These are phyloP conservation scores for Cosmia trapezina DNA, from an alignment of 2,888 invertebrate species.

Conservation along the genomic window DNA sequence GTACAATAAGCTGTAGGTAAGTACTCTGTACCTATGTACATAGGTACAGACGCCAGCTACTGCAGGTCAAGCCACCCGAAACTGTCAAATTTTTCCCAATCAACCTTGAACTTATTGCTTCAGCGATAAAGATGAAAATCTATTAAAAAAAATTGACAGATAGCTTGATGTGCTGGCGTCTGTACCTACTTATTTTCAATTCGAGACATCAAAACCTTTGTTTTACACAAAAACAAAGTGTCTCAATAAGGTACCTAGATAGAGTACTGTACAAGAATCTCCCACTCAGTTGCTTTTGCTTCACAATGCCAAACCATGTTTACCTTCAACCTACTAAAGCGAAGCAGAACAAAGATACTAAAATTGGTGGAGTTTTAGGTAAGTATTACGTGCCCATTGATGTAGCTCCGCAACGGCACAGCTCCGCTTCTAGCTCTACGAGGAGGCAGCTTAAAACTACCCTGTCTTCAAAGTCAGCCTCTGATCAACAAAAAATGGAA, in stretches of 20 bases:
- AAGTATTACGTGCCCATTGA: background rate
- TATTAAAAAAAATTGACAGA: too few relatives aligned
- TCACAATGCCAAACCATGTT: background rate
- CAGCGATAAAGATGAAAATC: too few relatives aligned
- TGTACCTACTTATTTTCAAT: too few relatives aligned
- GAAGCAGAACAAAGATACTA: background rate
- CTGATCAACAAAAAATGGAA: too few relatives aligned
- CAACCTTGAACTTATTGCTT: too few relatives aligned
- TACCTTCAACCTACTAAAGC: background rate
- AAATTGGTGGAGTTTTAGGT: background rate
- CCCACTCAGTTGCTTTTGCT: background rate
- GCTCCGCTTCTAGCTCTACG: background rate
- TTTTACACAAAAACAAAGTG: background rate
- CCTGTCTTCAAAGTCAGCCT: background rate
- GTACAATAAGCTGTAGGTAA: background rate
- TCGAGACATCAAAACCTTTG: background rate
- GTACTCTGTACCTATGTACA: too few relatives aligned
- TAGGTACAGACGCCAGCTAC: too few relatives aligned
- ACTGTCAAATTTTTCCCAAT: too few relatives aligned
- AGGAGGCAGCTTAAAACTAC: background rate
- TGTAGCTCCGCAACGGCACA: too few relatives aligned
- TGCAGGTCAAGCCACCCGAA: too few relatives aligned
- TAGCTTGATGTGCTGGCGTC: too few relatives aligned
- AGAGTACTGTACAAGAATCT: background rate
- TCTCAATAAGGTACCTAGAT: too few relatives aligned